Evolutionary conservation across 2,797 vertebrate genomes (phyloP), one percentile per base, ranked within the genome.

Genomic region (Meda fulgida): DNA sequence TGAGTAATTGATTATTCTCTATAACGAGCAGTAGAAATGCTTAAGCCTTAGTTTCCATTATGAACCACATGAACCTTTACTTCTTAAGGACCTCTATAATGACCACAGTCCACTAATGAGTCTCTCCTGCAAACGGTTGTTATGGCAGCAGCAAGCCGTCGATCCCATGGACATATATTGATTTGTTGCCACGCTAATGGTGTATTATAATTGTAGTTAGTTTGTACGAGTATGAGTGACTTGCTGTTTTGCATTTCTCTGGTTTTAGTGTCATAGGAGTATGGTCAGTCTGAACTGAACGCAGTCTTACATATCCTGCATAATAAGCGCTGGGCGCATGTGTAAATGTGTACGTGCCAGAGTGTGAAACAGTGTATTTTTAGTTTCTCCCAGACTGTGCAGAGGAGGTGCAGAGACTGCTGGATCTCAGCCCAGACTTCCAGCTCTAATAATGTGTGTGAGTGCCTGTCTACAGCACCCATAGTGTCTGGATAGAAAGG

Each of bases 341-440:
- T 81, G 78, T 92, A 86, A 89, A 85, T 90, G 87, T 86, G 85
- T 79, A 81, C 40, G 78, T 86, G 67, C 84, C 73, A 26, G 36
- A 51, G 46, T 73, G 86, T 86, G 83, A 87, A 76, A 67, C 63
- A 63, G 60, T 86, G 87, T 94, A 94, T 94, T 94, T 94, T 93
- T 94, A 94, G 92, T 90, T 13, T 85, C 78, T 93, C 89, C 92
- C 92, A 94, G 92, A 89, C 87, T 93, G 89, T 90, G 89, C 87
- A 92, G 92, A 89, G 90, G 91, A 93, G 92, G 90, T 91, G 90
- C 87, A 84, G 89, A 93, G 85, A 87, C 89, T 85, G 90, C 90
- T 94, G 93, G 92, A 94, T 88, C 86, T 84, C 81, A 93, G 92
- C 93, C 92, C 90, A 91, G 91, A 85, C 90, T 90, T 89, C 69